Conservation (phyloP, 2,888 invertebrate genomes). For the Orchesellides sinensis region DNA sequence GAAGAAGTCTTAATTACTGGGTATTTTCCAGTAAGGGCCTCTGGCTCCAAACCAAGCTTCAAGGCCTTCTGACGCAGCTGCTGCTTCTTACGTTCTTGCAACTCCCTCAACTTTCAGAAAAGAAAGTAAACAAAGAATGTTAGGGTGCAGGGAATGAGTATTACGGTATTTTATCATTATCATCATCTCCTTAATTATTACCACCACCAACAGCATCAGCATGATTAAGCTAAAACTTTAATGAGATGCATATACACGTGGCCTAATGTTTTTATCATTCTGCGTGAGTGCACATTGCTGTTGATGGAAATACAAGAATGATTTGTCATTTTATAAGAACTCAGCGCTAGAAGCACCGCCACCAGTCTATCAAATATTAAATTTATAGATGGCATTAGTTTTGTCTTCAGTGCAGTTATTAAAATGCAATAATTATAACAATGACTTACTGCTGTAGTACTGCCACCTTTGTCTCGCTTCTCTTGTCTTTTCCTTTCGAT, state of each 20-base stretch:
- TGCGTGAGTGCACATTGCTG: background rate
- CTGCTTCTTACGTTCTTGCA: conserved; percentile 99
- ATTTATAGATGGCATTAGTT: background rate
- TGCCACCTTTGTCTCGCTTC: conserved; percentile 84
- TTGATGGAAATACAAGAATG: background rate
- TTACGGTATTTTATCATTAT: conserved; percentile 20
- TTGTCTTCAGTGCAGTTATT: background rate
- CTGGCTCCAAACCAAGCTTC: conserved; percentile 97
- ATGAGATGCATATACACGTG: conserved; percentile 26
- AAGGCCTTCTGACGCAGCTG: conserved; percentile 98
- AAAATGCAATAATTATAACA: background rate
- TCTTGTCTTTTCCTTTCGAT: conserved; percentile 97
- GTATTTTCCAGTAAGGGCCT: conserved; percentile 97
- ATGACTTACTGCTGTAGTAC: background rate
- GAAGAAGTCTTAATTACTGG: conserved; percentile 83
- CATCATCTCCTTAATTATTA: too few relatives aligned
- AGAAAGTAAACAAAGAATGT: conserved; percentile 8
- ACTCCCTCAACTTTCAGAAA: conserved; percentile 94
- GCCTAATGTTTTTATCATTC: background rate
- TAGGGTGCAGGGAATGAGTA: too few relatives aligned
- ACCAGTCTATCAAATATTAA: conserved; percentile 33
- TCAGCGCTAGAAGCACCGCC: conserved; percentile 49
- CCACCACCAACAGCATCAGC: background rate
- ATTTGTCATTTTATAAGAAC: conserved; percentile 24
- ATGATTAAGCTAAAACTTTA: conserved; percentile 23